phyloP scores from a whole-genome alignment of 2,113 vertebrate genomes.

The Cephalophus harveyi region DNA sequence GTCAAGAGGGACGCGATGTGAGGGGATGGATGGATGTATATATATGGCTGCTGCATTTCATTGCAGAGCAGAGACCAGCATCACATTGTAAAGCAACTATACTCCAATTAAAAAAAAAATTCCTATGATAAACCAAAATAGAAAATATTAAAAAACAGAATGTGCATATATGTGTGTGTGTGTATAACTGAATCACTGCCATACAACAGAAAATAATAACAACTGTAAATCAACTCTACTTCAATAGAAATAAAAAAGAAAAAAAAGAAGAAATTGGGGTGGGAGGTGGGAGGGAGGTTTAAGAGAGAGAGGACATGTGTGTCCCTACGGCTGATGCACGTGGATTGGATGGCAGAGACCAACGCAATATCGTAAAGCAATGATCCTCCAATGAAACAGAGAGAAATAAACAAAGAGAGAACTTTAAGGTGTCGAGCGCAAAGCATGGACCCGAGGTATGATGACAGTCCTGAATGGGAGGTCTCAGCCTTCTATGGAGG shows the following conservation, averaged over 20 bases:
- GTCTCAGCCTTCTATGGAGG: not conserved
- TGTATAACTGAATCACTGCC: not conserved
- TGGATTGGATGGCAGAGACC: not conserved
- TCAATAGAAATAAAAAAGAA: not conserved
- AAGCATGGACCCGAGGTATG: no score
- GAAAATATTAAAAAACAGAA: not conserved
- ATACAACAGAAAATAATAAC: not conserved
- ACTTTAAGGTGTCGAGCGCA: fast-evolving
- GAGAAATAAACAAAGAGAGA: not conserved
- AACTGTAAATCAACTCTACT: not conserved
- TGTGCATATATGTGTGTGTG: not conserved
- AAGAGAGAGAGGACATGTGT: not conserved
- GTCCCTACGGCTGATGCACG: fast-evolving
- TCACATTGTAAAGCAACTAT: not conserved
- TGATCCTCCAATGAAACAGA: fast-evolving
- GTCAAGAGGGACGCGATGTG: not conserved
- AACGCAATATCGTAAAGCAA: fast-evolving
- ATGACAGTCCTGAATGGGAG: not conserved
- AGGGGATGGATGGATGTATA: not conserved
- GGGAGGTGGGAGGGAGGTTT: not conserved
- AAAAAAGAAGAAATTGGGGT: not conserved
- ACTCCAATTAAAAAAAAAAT: not conserved
- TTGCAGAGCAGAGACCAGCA: fast-evolving
- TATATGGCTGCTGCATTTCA: not conserved
- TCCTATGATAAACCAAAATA: not conserved